phyloP scores from a whole-genome alignment of 2,888 invertebrate species.

The Noctua janthe region DNA sequence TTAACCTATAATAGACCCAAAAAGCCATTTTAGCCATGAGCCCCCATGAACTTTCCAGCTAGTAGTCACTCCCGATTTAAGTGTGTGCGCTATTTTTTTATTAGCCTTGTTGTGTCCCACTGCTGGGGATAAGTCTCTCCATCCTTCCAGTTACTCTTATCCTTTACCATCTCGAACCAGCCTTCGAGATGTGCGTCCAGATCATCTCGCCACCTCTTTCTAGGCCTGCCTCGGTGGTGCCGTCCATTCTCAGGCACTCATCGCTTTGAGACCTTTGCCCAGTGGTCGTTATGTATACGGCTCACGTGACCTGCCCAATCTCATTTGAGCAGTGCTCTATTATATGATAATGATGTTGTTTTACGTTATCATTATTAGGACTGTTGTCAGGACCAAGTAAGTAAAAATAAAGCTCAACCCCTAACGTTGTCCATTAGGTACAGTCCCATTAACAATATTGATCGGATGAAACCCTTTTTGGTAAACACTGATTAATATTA shows the following conservation, averaged over 20 bases:
- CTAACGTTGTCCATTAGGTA: conserved; percentile 11
- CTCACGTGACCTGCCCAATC: not conserved
- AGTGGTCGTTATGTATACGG: not conserved
- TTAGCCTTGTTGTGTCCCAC: too few species aligned
- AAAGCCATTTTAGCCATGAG: too few species aligned
- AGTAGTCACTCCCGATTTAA: too few species aligned
- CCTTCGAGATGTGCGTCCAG: too few species aligned
- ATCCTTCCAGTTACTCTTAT: too few species aligned
- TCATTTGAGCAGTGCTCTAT: not conserved
- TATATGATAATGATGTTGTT: not conserved
- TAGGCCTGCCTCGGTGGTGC: not conserved
- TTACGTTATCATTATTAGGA: not conserved
- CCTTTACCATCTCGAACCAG: too few species aligned
- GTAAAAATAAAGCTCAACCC: conserved; percentile 1
- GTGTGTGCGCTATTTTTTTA: too few species aligned
- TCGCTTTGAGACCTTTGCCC: too few species aligned
- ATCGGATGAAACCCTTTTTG: conserved; percentile 33
- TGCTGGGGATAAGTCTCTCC: too few species aligned
- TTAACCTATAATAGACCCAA: too few species aligned
- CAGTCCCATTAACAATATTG: conserved; percentile 40
- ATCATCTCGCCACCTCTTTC: not conserved
- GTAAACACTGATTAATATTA: conserved; percentile 62
- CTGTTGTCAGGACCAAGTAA: not conserved
- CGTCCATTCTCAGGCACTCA: too few species aligned
- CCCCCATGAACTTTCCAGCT: too few species aligned